Evolutionary conservation across 2,888 invertebrate species (phyloP), one percentile per base, ranked within the genome.

Genomic region (Drosophila helvetica): DNA sequence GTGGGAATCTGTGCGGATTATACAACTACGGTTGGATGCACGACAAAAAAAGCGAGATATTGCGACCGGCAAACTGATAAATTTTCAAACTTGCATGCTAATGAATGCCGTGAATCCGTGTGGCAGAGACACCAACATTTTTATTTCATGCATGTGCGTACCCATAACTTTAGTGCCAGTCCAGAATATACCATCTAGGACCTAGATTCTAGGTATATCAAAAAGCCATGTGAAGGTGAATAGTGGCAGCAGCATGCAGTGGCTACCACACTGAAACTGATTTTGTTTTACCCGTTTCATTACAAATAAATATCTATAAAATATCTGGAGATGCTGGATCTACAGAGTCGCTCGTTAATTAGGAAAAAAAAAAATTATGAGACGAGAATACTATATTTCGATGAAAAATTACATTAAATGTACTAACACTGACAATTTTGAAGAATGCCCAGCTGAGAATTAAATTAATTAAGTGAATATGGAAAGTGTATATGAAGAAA

Each of bases 41-140:
- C 6, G 15, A 7, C 6, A 3, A 8, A 52, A 33, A 43, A 22
- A 47, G 55, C 33, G 46, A 59, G 54, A 50, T 42, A 38, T 38
- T 47, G 18, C 59, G 43, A 63, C 5, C 5, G 4, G 0, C 4
- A 22, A 22, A 4, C 0, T 22, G 5, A 22, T 22, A 67, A 79
- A 58, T 62, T 80, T 75, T 66, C 53, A 68, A 80, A 80, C 80
- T 79, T 75, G 63, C 65, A 83, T 82, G 62, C 59, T 77, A 77
- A 79, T 82, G 77, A 77, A 68, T 58, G 63, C 30, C 55, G 53
- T 18, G 50, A 12, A 52, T 25, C 50, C 17, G 47, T 43, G 22
- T 6, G 22, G 22, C 4, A 22, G 22, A 22, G 4, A 19, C 12
- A 15, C 15, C 38, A 51, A 73, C 77, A 42, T 71, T 74, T 63